Conservation (phyloP, 2,888 invertebrate species). For the Stomorhina lunata region DNA sequence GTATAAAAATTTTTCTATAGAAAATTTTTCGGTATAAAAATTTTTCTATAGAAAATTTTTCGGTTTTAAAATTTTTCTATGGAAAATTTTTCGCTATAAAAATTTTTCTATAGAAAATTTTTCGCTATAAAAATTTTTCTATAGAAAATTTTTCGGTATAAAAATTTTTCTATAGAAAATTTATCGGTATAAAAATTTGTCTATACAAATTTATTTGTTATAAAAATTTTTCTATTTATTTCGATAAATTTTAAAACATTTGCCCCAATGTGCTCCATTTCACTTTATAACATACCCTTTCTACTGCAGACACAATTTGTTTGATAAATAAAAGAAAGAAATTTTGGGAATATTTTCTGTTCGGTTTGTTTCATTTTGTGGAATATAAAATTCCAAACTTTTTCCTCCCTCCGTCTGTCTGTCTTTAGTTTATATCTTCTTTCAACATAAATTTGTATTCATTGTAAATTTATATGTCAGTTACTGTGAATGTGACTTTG, state of each 20-base stretch:
- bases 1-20: not conserved
- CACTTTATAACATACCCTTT: not conserved
- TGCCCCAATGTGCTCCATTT: slow-evolving; percentile 5
- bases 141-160: not conserved
- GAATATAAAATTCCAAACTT: not conserved
- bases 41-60: too few species aligned
- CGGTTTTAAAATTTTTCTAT: not conserved
- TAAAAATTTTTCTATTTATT: not conserved
- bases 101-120: too few species aligned
- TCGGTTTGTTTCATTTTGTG: not conserved
- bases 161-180: too few species aligned
- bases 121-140: not conserved
- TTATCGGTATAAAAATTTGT: too few species aligned
- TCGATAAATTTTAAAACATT: not conserved
- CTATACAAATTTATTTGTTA: not conserved
- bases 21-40: not conserved
- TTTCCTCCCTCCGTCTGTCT: not conserved
- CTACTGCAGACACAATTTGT: slow-evolving; percentile 18
- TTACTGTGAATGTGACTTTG: slow-evolving; percentile 27
- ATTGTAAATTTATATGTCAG: slow-evolving; percentile 45
- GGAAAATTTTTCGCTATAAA: not conserved
- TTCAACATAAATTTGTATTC: slow-evolving; percentile 35
- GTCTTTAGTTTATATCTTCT: slow-evolving; percentile 1
- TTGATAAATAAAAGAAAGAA: not conserved
- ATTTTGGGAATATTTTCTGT: slow-evolving; percentile 26